phyloP scores from a whole-genome alignment of 2,888 invertebrate genomes.

The Cremastinae sp. region DNA sequence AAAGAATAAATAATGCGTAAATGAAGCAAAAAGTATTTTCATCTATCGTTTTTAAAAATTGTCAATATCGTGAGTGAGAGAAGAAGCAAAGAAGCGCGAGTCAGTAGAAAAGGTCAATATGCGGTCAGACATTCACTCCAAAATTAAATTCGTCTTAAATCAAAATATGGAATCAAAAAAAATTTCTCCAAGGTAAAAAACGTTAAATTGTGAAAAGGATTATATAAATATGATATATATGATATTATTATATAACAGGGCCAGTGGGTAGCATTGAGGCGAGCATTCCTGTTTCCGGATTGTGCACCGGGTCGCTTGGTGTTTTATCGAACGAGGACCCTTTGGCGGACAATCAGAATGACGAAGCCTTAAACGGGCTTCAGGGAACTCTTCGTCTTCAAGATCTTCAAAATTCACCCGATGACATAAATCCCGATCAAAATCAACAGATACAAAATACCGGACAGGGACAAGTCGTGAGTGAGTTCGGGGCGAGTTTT shows the following conservation, averaged over 20 bases:
- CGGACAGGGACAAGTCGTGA: constrained; percentile 74
- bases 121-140: constrained; percentile 6
- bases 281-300: constrained; percentile 75
- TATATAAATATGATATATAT: too few relatives aligned
- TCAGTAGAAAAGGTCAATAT: constrained; percentile 38
- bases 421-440: constrained; percentile 73
- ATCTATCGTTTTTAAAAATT: not conserved
- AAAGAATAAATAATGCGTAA: too few relatives aligned
- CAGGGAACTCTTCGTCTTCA: constrained; percentile 75
- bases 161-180: too few relatives aligned
- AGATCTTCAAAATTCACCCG: constrained; percentile 75
- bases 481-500: constrained; percentile 81
- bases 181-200: too few relatives aligned
- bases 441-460: constrained; percentile 72
- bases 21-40: not conserved
- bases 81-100: not conserved
- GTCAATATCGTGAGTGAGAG: not conserved
- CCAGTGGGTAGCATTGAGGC: constrained; percentile 79
- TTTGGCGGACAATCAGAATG: constrained; percentile 68
- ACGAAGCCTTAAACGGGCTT: constrained; percentile 63
- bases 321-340: constrained; percentile 74
- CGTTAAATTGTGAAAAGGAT: too few relatives aligned
- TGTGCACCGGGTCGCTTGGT: constrained; percentile 76
- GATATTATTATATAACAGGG: too few relatives aligned
- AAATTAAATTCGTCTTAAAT: too few relatives aligned